Base-by-base conservation (phyloP, 1,140 invertebrate species). In the Antheraea pernyi region DNA sequence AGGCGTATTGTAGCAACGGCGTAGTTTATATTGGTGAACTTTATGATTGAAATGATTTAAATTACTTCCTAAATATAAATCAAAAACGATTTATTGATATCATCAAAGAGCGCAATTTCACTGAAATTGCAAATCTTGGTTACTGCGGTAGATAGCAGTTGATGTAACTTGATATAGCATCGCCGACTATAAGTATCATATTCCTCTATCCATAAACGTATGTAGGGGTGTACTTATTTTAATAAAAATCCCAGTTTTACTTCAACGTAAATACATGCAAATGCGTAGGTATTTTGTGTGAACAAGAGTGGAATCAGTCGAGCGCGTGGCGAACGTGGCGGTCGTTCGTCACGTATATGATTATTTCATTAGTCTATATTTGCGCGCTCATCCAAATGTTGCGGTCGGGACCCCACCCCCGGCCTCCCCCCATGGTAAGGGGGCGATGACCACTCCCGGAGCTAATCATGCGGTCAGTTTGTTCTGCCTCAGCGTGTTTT, bases 401-500 rank as follows among this genome's bases (percentile, higher is more conserved):
- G 81, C 78, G 78, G 76, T 68, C 67, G 46, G 30, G 59, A 61
- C 66, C 71, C 39, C n/a, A 19, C 18, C 42, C 68, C 64, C 72
- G 66, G 66, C 74, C 72, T 62, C 65, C 66, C 69, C 64, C 68
- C 66, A 30, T 65, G 61, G 65, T 53, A 70, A 73, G 75, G 79
- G 83, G 81, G 85, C 80, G 84, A 82, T 83, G 83, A 84, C 84
- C 85, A 86, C 86, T 85, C 84, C 86, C 86, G 81, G 75, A 89
- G 85, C 90, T 92, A 92, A 92, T 92, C 90, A 92, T 88, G 90
- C 89, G 90, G 90, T 90, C 86, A 90, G 90, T 91, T 92, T 92
- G 90, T 87, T 89, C 90, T 91, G 87, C 88, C 87, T 92, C 90
- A 89, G 85, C 89, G 85, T 92, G 87, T 92, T 92, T 91, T 92